phyloP scores from a whole-genome alignment of 30 jellyfish, hydroid and myxozoan species.

The Aurelia sp. region DNA sequence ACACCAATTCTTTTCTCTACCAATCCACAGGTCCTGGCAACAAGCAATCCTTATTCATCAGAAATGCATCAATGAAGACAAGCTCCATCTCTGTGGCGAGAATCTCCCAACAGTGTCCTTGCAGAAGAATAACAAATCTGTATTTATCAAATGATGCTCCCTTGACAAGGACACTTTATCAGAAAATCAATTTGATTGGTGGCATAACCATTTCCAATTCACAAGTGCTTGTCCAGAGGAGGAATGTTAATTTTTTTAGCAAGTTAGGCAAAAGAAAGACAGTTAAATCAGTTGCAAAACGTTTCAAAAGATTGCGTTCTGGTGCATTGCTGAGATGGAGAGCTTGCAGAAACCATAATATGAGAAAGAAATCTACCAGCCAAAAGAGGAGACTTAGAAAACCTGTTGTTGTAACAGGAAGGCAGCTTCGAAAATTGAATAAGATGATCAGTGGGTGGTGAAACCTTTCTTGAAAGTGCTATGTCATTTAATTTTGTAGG shows the following conservation, averaged over 20 bases:
- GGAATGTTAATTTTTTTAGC: conserved; percentile 38
- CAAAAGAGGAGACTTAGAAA: conserved; percentile 56
- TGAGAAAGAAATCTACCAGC: conserved; percentile 65
- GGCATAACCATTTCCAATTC: background rate
- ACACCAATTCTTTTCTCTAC: no score
- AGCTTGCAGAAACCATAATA: conserved; percentile 72
- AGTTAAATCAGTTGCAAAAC: conserved; percentile 65
- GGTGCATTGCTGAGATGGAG: conserved; percentile 74
- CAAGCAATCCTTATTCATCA: no score
- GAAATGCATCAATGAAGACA: no score
- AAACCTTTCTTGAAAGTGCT: background rate
- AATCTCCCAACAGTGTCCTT: no score
- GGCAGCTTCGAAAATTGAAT: conserved; percentile 62
- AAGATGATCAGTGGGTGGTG: conserved; percentile 88
- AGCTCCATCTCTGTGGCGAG: no score
- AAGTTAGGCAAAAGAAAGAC: conserved; percentile 73
- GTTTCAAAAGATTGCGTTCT: conserved; percentile 63
- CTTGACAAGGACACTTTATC: no score
- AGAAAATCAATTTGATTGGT: no score
- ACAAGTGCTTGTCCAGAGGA: background rate
- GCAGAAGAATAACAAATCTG: no score
- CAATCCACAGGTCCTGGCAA: no score
- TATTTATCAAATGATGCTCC: no score
- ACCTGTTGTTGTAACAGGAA: conserved; percentile 73
- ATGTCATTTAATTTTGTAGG: no score